phyloP scores from a whole-genome alignment of 1,140 invertebrate genomes.

The Drosophila willistoni region DNA sequence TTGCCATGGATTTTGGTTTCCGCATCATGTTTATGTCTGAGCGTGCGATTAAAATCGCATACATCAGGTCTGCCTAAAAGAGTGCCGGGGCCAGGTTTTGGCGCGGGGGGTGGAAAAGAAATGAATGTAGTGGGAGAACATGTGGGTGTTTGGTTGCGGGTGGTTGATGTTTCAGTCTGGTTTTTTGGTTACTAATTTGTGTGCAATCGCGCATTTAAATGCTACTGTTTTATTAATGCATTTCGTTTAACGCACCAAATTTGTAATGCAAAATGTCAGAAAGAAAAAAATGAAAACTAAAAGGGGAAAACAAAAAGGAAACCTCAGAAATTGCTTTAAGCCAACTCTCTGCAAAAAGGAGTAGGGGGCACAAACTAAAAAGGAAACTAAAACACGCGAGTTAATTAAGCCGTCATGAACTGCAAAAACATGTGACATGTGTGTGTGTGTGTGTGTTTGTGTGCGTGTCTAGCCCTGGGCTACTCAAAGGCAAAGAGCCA shows the following conservation, averaged over 20 bases:
- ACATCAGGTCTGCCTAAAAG: conserved; percentile 58
- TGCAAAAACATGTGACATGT: conserved; percentile 61
- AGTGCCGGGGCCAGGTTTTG: neutral
- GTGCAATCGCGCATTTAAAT: conserved; percentile 72
- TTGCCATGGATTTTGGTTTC: conserved; percentile 71
- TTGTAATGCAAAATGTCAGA: conserved; percentile 50
- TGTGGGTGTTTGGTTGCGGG: neutral
- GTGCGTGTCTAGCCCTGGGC: conserved; percentile 29
- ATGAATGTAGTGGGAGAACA: neutral
- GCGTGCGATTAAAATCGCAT: conserved; percentile 74
- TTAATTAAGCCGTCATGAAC: conserved; percentile 69
- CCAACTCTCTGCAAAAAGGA: neutral
- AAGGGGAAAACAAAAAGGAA: conserved; percentile 8
- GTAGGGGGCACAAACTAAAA: conserved; percentile 6
- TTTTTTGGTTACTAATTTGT: conserved; percentile 68
- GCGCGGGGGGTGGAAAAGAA: neutral
- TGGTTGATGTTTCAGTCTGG: conserved; percentile 41
- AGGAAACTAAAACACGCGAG: conserved; percentile 50
- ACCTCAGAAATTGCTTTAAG: conserved; percentile 22
- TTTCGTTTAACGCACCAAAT: conserved; percentile 53
- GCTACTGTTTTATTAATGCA: conserved; percentile 70
- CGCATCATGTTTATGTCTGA: conserved; percentile 71
- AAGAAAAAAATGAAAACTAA: conserved; percentile 23
- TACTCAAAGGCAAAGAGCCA: conserved; percentile 59
- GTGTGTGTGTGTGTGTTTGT: conserved; percentile 1